Evolutionary conservation across 2,797 vertebrate species (phyloP).

Genomic region (Pogoniulus pusillus): DNA sequence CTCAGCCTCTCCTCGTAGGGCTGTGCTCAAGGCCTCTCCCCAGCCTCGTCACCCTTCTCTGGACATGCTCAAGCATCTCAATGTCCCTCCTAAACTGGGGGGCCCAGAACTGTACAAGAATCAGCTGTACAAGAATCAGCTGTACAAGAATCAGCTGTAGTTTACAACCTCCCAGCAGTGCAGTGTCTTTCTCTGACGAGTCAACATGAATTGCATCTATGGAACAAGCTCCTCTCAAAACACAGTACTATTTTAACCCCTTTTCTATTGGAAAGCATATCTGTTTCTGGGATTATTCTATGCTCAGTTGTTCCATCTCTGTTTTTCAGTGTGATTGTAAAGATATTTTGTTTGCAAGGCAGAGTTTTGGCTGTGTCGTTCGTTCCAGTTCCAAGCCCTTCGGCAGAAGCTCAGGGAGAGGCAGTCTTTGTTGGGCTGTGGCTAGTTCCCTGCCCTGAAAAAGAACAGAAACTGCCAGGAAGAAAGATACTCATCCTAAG

Average conservation of each 20-base stretch:
- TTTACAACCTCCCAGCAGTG: neutral
- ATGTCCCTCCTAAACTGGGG: too few species aligned
- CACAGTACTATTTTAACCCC: neutral
- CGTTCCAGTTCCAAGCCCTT: neutral
- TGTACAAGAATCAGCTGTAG: neutral
- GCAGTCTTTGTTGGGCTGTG: neutral
- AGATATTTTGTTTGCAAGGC: neutral
- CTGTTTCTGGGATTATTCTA: neutral
- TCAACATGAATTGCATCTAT: neutral
- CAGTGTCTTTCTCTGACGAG: neutral
- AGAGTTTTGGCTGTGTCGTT: neutral
- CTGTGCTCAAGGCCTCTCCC: too few species aligned
- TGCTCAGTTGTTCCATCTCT: neutral
- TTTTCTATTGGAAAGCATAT: neutral
- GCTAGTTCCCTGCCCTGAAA: conserved; percentile 19
- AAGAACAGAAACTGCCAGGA: conserved; percentile 50
- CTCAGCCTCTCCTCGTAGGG: too few species aligned
- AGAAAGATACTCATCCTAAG: conserved; percentile 49
- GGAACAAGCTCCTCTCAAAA: neutral
- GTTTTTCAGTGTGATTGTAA: neutral
- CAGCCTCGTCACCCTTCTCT: too few species aligned
- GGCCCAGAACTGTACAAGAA: too few species aligned
- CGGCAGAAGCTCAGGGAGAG: fast-evolving
- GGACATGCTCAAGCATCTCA: too few species aligned
- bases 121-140: neutral